These are phyloP conservation scores for Elymnias hypermnestra DNA, from an alignment of 1,140 invertebrate species.

Conservation along the genomic window DNA sequence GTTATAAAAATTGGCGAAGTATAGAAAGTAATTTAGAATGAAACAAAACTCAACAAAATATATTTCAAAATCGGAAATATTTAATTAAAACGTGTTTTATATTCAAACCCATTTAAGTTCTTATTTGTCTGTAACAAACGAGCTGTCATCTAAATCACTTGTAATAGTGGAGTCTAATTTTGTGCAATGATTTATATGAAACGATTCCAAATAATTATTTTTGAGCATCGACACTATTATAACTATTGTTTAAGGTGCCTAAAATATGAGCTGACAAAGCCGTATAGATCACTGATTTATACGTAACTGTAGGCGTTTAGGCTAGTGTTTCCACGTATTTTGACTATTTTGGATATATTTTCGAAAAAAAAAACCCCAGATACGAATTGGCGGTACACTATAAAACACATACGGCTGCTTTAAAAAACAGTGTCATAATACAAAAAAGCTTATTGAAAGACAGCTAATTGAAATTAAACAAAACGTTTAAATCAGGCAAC, in stretches of 20 bases:
- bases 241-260: conserved; percentile 64
- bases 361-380: no score
- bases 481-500: no score
- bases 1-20: no score
- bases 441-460: no score
- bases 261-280: conserved; percentile 46
- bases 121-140: conserved; percentile 53
- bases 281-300: conserved; percentile 43
- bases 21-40: no score
- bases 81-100: conserved; percentile 27
- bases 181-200: conserved; percentile 67
- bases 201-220: conserved; percentile 65
- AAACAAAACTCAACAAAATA: not conserved
- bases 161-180: conserved; percentile 59
- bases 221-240: conserved; percentile 58
- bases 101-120: conserved; percentile 29
- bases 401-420: no score
- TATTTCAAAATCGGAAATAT: conserved; percentile 7
- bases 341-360: not conserved
- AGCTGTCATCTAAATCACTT: conserved; percentile 64
- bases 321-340: not conserved
- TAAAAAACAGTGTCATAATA: no score
- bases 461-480: no score
- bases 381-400: no score
- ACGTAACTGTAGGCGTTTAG: conserved; percentile 42